These are phyloP conservation scores for Falcunculus frontatus DNA, from an alignment of 2,113 vertebrate species.

Conservation along the genomic window DNA sequence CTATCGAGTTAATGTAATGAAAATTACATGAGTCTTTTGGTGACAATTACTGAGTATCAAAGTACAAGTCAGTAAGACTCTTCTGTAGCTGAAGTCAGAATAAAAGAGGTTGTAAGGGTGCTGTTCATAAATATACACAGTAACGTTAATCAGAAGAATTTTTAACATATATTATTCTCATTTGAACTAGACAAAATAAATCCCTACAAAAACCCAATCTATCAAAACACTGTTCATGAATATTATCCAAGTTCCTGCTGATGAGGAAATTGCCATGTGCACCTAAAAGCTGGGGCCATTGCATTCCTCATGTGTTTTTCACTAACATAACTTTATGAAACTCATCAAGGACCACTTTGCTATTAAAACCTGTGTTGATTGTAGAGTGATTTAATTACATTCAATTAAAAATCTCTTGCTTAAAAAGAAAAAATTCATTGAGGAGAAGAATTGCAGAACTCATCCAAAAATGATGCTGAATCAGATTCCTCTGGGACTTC, in stretches of 20 bases:
- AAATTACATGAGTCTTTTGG: neutral
- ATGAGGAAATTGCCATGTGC: neutral
- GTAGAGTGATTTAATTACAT: slow-evolving; percentile 22
- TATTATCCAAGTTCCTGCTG: neutral
- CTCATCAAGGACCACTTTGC: neutral
- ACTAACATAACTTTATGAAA: neutral
- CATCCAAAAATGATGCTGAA: neutral
- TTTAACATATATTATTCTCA: neutral
- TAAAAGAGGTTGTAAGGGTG: neutral
- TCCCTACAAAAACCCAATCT: neutral
- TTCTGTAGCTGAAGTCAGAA: neutral
- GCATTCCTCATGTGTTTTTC: neutral
- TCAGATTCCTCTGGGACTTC: neutral
- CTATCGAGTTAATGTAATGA: neutral
- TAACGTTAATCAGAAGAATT: neutral
- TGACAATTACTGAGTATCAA: neutral
- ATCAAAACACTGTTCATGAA: neutral
- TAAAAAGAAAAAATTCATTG: neutral
- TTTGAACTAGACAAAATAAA: neutral
- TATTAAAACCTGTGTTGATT: neutral
- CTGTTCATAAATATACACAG: neutral
- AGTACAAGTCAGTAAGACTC: neutral
- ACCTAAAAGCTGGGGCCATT: neutral
- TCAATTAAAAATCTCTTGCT: neutral
- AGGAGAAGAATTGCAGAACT: neutral